Base-by-base conservation (phyloP, 2,113 vertebrate genomes). In the Amphiprion percula region DNA sequence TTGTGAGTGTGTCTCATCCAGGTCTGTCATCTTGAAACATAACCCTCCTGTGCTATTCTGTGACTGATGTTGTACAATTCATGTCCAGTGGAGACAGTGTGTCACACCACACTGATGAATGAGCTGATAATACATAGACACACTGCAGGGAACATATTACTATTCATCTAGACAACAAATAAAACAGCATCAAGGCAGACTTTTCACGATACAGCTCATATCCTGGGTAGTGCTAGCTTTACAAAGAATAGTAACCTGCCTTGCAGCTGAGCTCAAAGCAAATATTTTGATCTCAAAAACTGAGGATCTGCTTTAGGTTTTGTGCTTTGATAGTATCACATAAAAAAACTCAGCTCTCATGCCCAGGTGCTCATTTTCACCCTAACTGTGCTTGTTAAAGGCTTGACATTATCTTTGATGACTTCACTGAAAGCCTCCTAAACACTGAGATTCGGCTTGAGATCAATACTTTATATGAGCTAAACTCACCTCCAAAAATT, bases 1-100 rank as follows among this genome's bases (percentile, higher is more conserved):
- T 39, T 54, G 61, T 15, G 60, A 58, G 55, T 19, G 14, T 24
- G 72, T 68, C 74, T 70, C 75, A 75, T 12, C 14, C 17, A 73
- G 28, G 76, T 74, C 24, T 73, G 83, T 70, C 75, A 21, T 62
- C 26, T n/a, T 56, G 49, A 87, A 50, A 58, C 47, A 39, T 17
- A 39, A 64, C n/a, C 14, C 7, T 2, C 16, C 52, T 17, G 26
- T 4, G 1, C 12, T 0, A 11, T 12, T 2, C 24, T 37, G 19
- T 15, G 47, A 64, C 21, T 23, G 68, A 4, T 16, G 58, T 15
- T 26, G 33, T 55, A 3, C 58, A 50, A 24, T 7, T 19, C 16
- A 50, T 7, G 16, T 52, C 16, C n/a, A 56, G 66, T 10, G 23
- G 41, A 37, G 50, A 19, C 8, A 30, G 21, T 46, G 19, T 16